Evolutionary conservation across 2,797 vertebrate genomes (phyloP).

Genomic region (Perodicticus potto): DNA sequence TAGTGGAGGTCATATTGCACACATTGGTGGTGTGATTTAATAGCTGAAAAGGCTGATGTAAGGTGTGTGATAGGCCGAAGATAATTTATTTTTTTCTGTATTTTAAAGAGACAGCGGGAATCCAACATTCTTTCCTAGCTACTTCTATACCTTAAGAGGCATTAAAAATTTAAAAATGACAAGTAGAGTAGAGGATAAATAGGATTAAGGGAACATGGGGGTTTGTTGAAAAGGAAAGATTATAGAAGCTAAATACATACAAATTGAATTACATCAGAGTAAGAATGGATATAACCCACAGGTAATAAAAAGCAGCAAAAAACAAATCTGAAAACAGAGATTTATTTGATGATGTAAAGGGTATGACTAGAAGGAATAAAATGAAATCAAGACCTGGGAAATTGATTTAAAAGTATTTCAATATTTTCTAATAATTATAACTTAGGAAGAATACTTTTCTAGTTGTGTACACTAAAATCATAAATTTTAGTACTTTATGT

Average conservation of each 20-base stretch:
- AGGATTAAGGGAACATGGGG: not conserved
- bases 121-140: not conserved
- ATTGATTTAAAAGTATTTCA: slow-evolving; percentile 26
- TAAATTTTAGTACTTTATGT: not conserved
- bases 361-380: not conserved
- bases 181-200: not conserved
- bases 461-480: not conserved
- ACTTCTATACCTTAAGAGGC: not conserved
- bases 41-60: not conserved
- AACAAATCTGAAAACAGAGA: not conserved
- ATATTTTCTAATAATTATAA: not conserved
- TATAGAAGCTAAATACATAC: slow-evolving; percentile 7
- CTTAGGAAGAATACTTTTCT: slow-evolving; percentile 12
- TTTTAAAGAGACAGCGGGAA: slow-evolving; percentile 32
- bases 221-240: slow-evolving; percentile 42
- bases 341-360: not conserved
- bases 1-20: not conserved
- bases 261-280: not conserved
- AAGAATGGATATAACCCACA: not conserved
- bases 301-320: slow-evolving; percentile 25
- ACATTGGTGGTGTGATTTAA: not conserved
- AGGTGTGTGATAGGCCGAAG: not conserved
- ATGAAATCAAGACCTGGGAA: slow-evolving; percentile 17
- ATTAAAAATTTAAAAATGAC: slow-evolving; percentile 20
- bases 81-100: slow-evolving; percentile 33